Conservation (phyloP, 2,888 invertebrate species). For the Acronicta alni region DNA sequence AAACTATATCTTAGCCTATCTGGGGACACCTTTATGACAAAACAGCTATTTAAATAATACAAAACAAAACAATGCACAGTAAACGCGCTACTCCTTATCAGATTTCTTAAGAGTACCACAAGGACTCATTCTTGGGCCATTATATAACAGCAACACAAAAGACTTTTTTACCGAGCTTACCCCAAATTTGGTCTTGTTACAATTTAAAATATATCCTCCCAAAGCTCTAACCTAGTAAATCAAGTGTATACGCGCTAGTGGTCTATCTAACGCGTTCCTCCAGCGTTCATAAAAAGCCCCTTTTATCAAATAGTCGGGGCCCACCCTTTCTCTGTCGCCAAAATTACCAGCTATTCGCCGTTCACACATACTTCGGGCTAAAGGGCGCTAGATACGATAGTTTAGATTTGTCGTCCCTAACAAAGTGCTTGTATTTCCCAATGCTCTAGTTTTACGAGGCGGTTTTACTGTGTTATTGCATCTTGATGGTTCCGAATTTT, state of each 20-base stretch:
- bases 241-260: slow-evolving; percentile 33
- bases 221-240: slow-evolving; percentile 34
- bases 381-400: slow-evolving; percentile 56
- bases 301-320: slow-evolving; percentile 71
- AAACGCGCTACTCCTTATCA: no score
- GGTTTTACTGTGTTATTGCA: slow-evolving; percentile 46
- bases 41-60: no score
- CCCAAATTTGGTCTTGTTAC: no score
- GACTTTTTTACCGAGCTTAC: no score
- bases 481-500: slow-evolving; percentile 35
- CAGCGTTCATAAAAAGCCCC: slow-evolving; percentile 71
- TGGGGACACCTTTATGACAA: no score
- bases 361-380: slow-evolving; percentile 61
- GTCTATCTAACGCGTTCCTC: slow-evolving; percentile 52
- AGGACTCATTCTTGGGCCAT: no score
- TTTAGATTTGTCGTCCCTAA: slow-evolving; percentile 43
- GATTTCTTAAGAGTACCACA: no score
- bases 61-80: no score
- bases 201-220: slow-evolving; percentile 7
- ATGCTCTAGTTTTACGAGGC: slow-evolving; percentile 46
- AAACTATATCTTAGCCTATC: no score
- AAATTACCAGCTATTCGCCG: slow-evolving; percentile 76
- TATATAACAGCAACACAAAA: no score
- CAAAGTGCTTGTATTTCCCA: slow-evolving; percentile 44
- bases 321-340: slow-evolving; percentile 81